These are phyloP conservation scores for Takifugu flavidus DNA, from an alignment of 2,113 vertebrate genomes.

Conservation along the genomic window DNA sequence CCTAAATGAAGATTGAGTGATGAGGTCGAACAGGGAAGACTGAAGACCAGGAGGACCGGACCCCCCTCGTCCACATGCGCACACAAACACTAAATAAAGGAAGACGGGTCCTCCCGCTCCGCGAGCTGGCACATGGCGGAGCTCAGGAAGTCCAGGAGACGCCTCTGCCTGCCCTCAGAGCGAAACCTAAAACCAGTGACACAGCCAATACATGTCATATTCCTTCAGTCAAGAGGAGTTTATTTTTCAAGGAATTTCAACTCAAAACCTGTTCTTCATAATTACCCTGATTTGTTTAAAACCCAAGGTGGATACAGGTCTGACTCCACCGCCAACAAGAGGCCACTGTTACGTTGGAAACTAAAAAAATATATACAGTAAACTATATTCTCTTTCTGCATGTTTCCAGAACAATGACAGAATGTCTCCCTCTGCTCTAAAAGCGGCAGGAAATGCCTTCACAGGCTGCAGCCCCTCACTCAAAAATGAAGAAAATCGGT, in stretches of 20 bases:
- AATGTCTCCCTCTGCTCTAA: constrained; percentile 33
- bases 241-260: constrained; percentile 80
- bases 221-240: constrained; percentile 73
- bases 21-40: constrained; percentile 69
- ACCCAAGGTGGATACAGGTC: constrained; percentile 61
- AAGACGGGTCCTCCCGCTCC: constrained; percentile 59
- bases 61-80: constrained; percentile 15
- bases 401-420: constrained; percentile 62
- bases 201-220: constrained; percentile 79
- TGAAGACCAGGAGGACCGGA: constrained; percentile 50
- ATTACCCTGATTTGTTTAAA: constrained; percentile 78
- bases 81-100: constrained; percentile 36
- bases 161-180: constrained; percentile 70
- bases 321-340: constrained; percentile 66
- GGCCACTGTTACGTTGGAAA: constrained; percentile 59
- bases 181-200: constrained; percentile 79
- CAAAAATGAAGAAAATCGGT: constrained; percentile 19
- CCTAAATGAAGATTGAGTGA: constrained; percentile 76
- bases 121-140: constrained; percentile 73
- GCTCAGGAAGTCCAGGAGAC: constrained; percentile 79
- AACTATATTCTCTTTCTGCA: constrained; percentile 35
- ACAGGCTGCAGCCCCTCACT: constrained; percentile 3
- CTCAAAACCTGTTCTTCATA: constrained; percentile 78
- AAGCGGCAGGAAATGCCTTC: constrained; percentile 30
- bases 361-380: constrained; percentile 34